Percentiles rank a stretch among this genome's conserved stretches.
phyloP scores from a whole-genome alignment of 2,888 invertebrate genomes.

The Drosophila neutralis region DNA sequence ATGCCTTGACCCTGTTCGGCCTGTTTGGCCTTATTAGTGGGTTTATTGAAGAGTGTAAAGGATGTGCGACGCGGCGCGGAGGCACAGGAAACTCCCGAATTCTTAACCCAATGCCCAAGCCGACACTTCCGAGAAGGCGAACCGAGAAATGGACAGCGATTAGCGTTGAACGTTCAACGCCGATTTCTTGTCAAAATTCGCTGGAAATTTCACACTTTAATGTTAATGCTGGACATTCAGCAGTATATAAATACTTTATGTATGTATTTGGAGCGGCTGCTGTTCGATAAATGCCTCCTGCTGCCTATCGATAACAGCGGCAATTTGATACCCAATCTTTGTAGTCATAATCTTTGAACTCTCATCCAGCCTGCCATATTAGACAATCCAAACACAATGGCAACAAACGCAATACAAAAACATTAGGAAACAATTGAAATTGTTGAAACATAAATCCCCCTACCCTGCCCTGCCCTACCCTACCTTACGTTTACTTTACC shows the following conservation, averaged over 20 bases:
- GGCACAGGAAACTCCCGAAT: constrained; percentile 62
- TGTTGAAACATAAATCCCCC: constrained; percentile 74
- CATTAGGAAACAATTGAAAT: constrained; percentile 76
- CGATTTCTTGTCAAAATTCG: constrained; percentile 73
- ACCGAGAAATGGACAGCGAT: constrained; percentile 36
- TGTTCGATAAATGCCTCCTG: constrained; percentile 35
- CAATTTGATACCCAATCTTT: constrained; percentile 63
- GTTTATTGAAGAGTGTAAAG: constrained; percentile 57
- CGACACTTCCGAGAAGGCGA: constrained; percentile 66
- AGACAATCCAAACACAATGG: constrained; percentile 66
- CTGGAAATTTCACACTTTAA: constrained; percentile 76
- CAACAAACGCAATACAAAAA: constrained; percentile 73
- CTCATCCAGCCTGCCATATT: constrained; percentile 58
- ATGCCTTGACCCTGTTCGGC: constrained; percentile 57
- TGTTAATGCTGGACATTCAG: constrained; percentile 39
- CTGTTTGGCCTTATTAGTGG: constrained; percentile 74
- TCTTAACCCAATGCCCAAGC: constrained; percentile 42
- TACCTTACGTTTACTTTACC: constrained; percentile 8
- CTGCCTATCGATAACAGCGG: constrained; percentile 52
- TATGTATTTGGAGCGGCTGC: constrained; percentile 22
- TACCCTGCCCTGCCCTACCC: constrained; percentile 25
- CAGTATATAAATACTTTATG: not conserved
- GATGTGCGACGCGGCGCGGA: constrained; percentile 26
- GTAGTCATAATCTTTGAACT: constrained; percentile 71
- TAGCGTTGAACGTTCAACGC: constrained; percentile 38